Conservation (phyloP, 2,888 invertebrate species). For the Andrena fulva region DNA sequence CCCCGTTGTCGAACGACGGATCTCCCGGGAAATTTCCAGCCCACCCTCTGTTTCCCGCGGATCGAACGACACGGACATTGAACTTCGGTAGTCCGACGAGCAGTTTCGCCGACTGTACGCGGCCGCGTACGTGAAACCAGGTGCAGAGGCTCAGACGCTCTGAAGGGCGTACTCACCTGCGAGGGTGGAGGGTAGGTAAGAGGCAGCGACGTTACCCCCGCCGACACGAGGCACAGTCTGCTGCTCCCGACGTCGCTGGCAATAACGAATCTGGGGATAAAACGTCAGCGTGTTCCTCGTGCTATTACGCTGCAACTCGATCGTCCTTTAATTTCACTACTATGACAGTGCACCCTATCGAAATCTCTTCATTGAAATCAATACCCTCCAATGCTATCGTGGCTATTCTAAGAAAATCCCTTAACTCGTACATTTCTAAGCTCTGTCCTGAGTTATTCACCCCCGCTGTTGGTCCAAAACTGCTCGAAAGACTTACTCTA, state of each 20-base stretch:
- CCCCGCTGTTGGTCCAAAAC: no score
- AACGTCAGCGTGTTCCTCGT: slow-evolving; percentile 33
- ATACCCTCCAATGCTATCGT: no score
- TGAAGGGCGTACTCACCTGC: slow-evolving; percentile 61
- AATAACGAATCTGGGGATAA: slow-evolving; percentile 41
- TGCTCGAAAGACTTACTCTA: no score
- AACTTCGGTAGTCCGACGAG: slow-evolving; percentile 47
- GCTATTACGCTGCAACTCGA: slow-evolving; percentile 3
- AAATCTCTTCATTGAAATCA: no score
- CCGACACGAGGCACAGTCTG: slow-evolving; percentile 55
- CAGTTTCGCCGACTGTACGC: slow-evolving; percentile 51
- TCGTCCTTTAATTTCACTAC: slow-evolving; percentile 24
- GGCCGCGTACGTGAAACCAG: slow-evolving; percentile 35
- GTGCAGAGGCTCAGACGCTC: slow-evolving; percentile 63
- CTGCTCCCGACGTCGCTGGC: slow-evolving; percentile 40
- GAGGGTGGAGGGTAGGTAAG: slow-evolving; percentile 52
- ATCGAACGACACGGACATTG: slow-evolving; percentile 59
- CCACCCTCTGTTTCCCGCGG: not conserved
- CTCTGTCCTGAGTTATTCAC: no score
- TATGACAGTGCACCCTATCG: no score
- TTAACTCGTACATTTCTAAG: no score
- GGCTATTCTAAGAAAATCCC: no score
- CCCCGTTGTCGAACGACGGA: slow-evolving; percentile 2
- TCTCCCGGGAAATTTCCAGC: slow-evolving; percentile 50
- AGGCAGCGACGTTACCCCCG: slow-evolving; percentile 47